phyloP scores from a whole-genome alignment of 1,140 invertebrate species.

The Euura lappo region DNA sequence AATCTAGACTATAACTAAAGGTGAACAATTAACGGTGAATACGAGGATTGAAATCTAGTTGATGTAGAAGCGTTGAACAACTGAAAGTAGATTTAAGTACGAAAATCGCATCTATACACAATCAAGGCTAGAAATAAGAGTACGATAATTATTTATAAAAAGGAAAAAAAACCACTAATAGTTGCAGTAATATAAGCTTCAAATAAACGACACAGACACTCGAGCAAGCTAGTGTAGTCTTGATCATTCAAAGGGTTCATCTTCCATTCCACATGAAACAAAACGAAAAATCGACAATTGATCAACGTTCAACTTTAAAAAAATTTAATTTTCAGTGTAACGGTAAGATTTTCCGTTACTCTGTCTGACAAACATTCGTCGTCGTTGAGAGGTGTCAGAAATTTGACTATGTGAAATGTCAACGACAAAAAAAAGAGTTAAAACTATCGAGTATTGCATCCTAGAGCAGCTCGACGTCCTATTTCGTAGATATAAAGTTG shows the following conservation, averaged over 20 bases:
- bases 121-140: slow-evolving; percentile 11
- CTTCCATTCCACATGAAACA: too few relatives aligned
- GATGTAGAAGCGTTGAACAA: neutral
- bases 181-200: slow-evolving; percentile 8
- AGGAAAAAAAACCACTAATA: slow-evolving; percentile 4
- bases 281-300: too few relatives aligned
- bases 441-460: neutral
- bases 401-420: neutral
- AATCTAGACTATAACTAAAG: neutral
- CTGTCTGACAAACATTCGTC: too few relatives aligned
- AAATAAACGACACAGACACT: slow-evolving; percentile 9
- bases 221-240: neutral
- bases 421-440: neutral
- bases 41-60: neutral
- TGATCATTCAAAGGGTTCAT: too few relatives aligned
- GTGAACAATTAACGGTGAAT: neutral
- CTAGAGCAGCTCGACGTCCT: slow-evolving; percentile 2
- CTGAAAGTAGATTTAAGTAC: slow-evolving; percentile 9
- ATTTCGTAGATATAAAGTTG: neutral
- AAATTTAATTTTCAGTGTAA: too few relatives aligned
- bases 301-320: too few relatives aligned
- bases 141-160: slow-evolving; percentile 16
- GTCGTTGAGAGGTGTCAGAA: too few relatives aligned
- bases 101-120: slow-evolving; percentile 15
- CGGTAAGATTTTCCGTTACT: too few relatives aligned